These are phyloP conservation scores for Heterochromis multidens DNA, from an alignment of 2,113 vertebrate species.

Conservation along the genomic window DNA sequence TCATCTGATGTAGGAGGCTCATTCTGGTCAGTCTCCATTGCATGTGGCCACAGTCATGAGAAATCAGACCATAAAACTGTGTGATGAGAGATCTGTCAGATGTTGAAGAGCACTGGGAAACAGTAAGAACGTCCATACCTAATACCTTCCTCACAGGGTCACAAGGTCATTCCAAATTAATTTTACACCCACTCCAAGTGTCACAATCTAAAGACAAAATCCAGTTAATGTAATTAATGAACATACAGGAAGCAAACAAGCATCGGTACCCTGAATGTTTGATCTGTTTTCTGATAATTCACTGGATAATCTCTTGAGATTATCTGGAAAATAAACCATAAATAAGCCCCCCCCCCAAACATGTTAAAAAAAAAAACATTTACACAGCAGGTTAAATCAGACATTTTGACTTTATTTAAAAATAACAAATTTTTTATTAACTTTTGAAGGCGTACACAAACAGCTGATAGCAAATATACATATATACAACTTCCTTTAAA, in stretches of 20 bases:
- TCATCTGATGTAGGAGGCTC: neutral
- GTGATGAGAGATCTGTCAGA: rapidly evolving
- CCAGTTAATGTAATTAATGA: no score
- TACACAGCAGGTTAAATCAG: neutral
- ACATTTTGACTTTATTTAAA: neutral
- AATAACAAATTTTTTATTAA: slow-evolving; percentile 56
- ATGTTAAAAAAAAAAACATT: neutral
- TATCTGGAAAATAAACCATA: neutral
- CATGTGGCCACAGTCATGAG: rapidly evolving
- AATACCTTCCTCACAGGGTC: neutral
- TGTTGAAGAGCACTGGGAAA: neutral
- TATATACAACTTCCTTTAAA: slow-evolving; percentile 41
- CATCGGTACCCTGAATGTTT: no score
- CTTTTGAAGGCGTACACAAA: slow-evolving; percentile 47
- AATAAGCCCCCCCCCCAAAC: rapidly evolving
- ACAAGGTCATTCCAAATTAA: rapidly evolving
- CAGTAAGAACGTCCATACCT: neutral
- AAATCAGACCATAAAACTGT: neutral
- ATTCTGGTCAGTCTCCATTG: neutral
- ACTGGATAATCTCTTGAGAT: neutral
- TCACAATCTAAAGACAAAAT: neutral
- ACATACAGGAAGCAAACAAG: no score
- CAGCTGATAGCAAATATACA: slow-evolving; percentile 53
- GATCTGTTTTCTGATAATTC: neutral
- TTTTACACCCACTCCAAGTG: neutral